phyloP scores from a whole-genome alignment of 1,140 invertebrate genomes.

The Drosophila funebris region DNA sequence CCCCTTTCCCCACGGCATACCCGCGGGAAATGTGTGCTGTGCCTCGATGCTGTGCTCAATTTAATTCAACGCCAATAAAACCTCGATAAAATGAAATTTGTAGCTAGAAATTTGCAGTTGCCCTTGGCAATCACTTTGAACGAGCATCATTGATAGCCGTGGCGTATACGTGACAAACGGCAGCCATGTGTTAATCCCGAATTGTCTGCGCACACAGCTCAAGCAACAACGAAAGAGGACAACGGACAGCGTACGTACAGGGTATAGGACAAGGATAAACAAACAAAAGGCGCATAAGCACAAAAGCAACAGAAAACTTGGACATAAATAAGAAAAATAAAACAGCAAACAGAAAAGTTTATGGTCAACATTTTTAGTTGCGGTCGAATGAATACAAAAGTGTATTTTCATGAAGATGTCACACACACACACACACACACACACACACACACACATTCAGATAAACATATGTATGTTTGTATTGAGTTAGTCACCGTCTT shows the following conservation, averaged over 20 bases:
- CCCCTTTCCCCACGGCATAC: too few species aligned
- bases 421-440: slow-evolving; percentile 35
- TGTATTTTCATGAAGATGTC: slow-evolving; percentile 68
- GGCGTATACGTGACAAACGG: slow-evolving; percentile 49
- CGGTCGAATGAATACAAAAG: slow-evolving; percentile 78
- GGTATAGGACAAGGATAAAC: neutral
- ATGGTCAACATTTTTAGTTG: slow-evolving; percentile 80
- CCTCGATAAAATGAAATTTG: slow-evolving; percentile 65
- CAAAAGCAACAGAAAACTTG: slow-evolving; percentile 51
- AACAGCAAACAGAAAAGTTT: slow-evolving; percentile 51
- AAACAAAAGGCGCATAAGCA: slow-evolving; percentile 17
- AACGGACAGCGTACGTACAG: neutral
- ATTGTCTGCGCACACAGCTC: slow-evolving; percentile 23
- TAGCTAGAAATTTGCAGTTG: slow-evolving; percentile 39
- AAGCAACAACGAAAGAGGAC: slow-evolving; percentile 30
- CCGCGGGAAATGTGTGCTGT: slow-evolving; percentile 13
- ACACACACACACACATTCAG: slow-evolving; percentile 27
- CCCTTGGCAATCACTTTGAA: slow-evolving; percentile 38
- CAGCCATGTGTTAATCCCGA: slow-evolving; percentile 64
- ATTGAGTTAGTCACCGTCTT: slow-evolving; percentile 41
- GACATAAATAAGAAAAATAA: slow-evolving; percentile 64
- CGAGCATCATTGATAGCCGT: slow-evolving; percentile 56
- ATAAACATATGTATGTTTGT: neutral
- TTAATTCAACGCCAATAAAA: slow-evolving; percentile 80
- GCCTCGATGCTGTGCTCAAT: slow-evolving; percentile 65